phyloP scores from a whole-genome alignment of 92 coral and sea anemone genomes.

The Micromussa lordhowensis region DNA sequence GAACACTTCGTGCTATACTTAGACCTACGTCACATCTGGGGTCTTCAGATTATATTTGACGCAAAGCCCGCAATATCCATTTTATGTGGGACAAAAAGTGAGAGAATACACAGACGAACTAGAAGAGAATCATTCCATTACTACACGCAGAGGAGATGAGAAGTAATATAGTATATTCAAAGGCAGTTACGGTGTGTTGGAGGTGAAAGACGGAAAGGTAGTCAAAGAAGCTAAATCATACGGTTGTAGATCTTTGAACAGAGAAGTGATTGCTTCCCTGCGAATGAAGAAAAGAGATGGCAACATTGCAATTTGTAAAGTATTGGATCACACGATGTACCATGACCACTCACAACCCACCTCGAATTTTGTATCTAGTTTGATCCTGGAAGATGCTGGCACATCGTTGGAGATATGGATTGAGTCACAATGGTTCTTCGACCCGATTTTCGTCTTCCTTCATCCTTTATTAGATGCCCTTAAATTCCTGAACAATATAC shows the following conservation, averaged over 20 bases:
- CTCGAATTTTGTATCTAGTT: background rate
- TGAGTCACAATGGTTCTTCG: background rate
- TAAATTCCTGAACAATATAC: background rate
- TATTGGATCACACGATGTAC: too few relatives aligned
- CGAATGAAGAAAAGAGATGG: background rate
- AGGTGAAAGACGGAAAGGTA: background rate
- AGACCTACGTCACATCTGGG: background rate
- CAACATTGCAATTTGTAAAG: background rate
- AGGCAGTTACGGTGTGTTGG: background rate
- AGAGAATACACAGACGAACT: constrained; percentile 5
- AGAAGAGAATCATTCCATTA: background rate
- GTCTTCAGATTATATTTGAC: constrained; percentile 9
- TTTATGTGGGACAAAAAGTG: constrained; percentile 2
- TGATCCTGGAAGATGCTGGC: background rate
- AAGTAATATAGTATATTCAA: background rate
- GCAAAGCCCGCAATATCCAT: background rate
- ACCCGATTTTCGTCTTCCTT: constrained; percentile 2
- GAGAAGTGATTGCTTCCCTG: constrained; percentile 1
- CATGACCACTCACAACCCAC: too few relatives aligned
- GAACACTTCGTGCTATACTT: background rate
- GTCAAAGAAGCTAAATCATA: background rate
- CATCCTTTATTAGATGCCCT: background rate
- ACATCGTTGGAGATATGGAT: background rate
- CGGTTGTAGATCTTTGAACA: background rate
- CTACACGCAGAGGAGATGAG: background rate